phyloP scores from a whole-genome alignment of 1,140 invertebrate species.

The Schlechtendalia chinensis region DNA sequence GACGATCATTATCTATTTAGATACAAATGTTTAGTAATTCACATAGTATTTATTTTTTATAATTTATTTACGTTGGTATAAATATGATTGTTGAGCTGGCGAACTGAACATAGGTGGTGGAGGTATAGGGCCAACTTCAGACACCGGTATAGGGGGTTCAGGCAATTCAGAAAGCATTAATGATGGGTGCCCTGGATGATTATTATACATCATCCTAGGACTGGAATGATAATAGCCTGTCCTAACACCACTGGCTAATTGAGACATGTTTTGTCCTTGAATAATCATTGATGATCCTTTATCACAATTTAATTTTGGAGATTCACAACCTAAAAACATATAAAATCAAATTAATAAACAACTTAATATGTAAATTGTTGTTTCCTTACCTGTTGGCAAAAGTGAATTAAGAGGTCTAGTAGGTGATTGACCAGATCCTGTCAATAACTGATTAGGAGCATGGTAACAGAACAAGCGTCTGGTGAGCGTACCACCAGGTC shows the following conservation, averaged over 20 bases:
- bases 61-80: conserved; percentile 39
- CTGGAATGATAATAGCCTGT: conserved; percentile 46
- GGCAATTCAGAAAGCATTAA: conserved; percentile 76
- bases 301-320: conserved; percentile 41
- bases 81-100: conserved; percentile 68
- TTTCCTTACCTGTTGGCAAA: conserved; percentile 26
- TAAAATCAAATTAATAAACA: not conserved
- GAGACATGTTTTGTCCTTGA: conserved; percentile 35
- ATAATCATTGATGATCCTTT: conserved; percentile 32
- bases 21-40: not conserved
- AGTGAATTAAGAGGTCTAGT: conserved; percentile 40
- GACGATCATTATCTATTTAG: conserved; percentile 36
- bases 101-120: conserved; percentile 91
- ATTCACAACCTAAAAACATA: conserved; percentile 30
- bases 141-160: conserved; percentile 85
- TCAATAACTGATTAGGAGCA: conserved; percentile 44
- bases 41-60: not conserved
- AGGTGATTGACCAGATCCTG: conserved; percentile 24
- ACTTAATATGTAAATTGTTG: not conserved
- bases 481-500: conserved; percentile 46
- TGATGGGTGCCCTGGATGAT: conserved; percentile 43
- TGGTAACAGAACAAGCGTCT: conserved; percentile 51
- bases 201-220: conserved; percentile 36
- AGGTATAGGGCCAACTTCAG: conserved; percentile 90
- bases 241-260: conserved; percentile 17